phyloP scores from a whole-genome alignment of 2,113 vertebrate genomes.

The Etheostoma cragini region DNA sequence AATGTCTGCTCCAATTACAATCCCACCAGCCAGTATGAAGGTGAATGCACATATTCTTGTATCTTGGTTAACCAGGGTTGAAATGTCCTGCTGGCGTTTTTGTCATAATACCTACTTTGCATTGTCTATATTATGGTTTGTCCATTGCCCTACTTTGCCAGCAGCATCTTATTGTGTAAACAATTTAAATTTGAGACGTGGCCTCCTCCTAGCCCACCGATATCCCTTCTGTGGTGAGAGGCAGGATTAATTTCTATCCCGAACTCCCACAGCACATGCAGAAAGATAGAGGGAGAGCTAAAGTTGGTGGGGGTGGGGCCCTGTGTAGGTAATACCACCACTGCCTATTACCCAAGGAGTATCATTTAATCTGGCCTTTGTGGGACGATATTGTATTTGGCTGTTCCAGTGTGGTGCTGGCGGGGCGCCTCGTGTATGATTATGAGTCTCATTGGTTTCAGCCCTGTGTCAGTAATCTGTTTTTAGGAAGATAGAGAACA shows the following conservation, averaged over 20 bases:
- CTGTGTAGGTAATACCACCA: slow-evolving; percentile 52
- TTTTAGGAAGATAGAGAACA: slow-evolving; percentile 72
- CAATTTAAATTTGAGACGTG: slow-evolving; percentile 67
- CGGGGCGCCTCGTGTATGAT: slow-evolving; percentile 58
- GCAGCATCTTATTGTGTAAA: slow-evolving; percentile 59
- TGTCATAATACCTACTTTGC: slow-evolving; percentile 37
- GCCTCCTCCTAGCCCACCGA: slow-evolving; percentile 47
- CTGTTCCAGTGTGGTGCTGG: slow-evolving; percentile 49
- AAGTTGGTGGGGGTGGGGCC: slow-evolving; percentile 6
- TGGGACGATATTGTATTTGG: slow-evolving; percentile 67
- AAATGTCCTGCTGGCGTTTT: slow-evolving; percentile 39
- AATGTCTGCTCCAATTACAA: slow-evolving; percentile 7
- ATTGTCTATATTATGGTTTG: slow-evolving; percentile 36
- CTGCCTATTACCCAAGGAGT: slow-evolving; percentile 67
- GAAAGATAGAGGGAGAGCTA: slow-evolving; percentile 25
- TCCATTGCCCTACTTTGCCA: slow-evolving; percentile 51
- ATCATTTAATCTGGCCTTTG: slow-evolving; percentile 77
- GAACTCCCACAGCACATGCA: slow-evolving; percentile 43
- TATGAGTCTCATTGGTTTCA: slow-evolving; percentile 76
- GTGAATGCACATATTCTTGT: slow-evolving; percentile 6
- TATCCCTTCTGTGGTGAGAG: slow-evolving; percentile 65
- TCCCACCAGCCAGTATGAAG: slow-evolving; percentile 6
- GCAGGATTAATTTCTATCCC: slow-evolving; percentile 63
- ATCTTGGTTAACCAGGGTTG: slow-evolving; percentile 22
- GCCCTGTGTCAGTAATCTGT: slow-evolving; percentile 77